Conservation (phyloP, 2,113 vertebrate species). For the Uria aalge region DNA sequence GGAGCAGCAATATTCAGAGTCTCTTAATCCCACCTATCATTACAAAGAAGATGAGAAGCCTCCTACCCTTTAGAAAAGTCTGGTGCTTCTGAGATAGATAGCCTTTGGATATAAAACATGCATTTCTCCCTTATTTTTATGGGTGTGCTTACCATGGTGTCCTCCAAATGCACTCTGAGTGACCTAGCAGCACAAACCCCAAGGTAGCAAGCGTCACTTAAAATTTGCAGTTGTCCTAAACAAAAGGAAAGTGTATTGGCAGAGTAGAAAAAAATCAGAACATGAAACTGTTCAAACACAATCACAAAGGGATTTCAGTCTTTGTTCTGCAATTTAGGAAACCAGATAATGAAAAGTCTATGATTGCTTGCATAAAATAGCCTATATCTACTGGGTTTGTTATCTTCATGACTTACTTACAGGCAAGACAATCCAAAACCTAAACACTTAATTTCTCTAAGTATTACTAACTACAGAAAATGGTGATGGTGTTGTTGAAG, state of each 20-base stretch:
- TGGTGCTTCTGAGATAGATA: not conserved
- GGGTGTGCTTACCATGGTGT: not conserved
- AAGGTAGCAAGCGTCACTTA: not conserved
- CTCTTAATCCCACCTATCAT: not conserved
- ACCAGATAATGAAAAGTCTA: not conserved
- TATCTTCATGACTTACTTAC: not conserved
- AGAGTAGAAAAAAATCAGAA: not conserved
- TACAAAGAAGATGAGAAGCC: not conserved
- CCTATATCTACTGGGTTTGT: not conserved
- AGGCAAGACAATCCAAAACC: not conserved
- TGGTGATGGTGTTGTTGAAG: not conserved
- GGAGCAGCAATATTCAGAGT: not conserved
- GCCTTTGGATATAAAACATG: not conserved
- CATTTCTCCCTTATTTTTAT: not conserved
- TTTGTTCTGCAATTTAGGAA: not conserved
- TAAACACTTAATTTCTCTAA: not conserved
- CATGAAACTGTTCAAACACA: not conserved
- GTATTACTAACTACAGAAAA: not conserved
- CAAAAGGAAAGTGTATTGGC: slow-evolving; percentile 11
- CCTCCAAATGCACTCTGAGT: not conserved
- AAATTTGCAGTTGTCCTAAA: not conserved
- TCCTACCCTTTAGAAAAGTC: not conserved
- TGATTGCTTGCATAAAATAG: not conserved
- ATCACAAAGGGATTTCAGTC: not conserved
- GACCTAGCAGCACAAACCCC: not conserved